Evolutionary conservation across 2,113 vertebrate genomes (phyloP).

Genomic region (Lucifuga dentata): DNA sequence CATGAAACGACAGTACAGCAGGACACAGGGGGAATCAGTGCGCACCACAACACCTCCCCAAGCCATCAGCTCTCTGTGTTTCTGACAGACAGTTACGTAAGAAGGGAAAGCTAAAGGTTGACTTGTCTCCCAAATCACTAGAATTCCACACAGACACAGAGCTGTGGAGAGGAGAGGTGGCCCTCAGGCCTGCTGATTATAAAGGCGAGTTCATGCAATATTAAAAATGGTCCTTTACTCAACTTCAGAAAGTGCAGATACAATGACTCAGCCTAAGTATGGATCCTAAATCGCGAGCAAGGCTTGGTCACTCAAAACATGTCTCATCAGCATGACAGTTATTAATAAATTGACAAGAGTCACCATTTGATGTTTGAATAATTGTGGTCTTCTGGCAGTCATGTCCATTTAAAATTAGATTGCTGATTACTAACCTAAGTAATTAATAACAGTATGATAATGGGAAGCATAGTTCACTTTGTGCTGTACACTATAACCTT

Average conservation of each 20-base stretch:
- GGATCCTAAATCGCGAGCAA: slow-evolving; percentile 31
- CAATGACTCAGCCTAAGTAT: slow-evolving; percentile 30
- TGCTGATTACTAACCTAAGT: slow-evolving; percentile 69
- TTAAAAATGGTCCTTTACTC: slow-evolving; percentile 39
- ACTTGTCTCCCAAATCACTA: slow-evolving; percentile 65
- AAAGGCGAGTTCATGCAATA: slow-evolving; percentile 57
- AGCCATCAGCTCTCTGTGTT: slow-evolving; percentile 43
- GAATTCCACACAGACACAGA: slow-evolving; percentile 54
- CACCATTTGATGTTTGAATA: slow-evolving; percentile 70
- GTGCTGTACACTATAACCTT: slow-evolving; percentile 42
- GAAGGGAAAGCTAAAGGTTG: slow-evolving; percentile 68
- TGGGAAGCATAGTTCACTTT: slow-evolving; percentile 52
- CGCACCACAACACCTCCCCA: slow-evolving; percentile 40
- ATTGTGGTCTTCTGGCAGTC: slow-evolving; percentile 64
- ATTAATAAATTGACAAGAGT: slow-evolving; percentile 72
- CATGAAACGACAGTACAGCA: slow-evolving; percentile 43
- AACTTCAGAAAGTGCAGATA: slow-evolving; percentile 28
- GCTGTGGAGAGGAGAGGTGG: slow-evolving; percentile 49
- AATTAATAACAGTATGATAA: slow-evolving; percentile 67
- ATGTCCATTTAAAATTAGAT: slow-evolving; percentile 69
- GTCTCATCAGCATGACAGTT: slow-evolving; percentile 52
- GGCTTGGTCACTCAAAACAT: slow-evolving; percentile 36
- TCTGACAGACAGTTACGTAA: slow-evolving; percentile 75
- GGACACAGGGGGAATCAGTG: slow-evolving; percentile 40
- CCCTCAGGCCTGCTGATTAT: slow-evolving; percentile 60